Evolutionary conservation across 92 coral and sea anemone genomes (phyloP).

Genomic region (Umimayanthus kanabou): DNA sequence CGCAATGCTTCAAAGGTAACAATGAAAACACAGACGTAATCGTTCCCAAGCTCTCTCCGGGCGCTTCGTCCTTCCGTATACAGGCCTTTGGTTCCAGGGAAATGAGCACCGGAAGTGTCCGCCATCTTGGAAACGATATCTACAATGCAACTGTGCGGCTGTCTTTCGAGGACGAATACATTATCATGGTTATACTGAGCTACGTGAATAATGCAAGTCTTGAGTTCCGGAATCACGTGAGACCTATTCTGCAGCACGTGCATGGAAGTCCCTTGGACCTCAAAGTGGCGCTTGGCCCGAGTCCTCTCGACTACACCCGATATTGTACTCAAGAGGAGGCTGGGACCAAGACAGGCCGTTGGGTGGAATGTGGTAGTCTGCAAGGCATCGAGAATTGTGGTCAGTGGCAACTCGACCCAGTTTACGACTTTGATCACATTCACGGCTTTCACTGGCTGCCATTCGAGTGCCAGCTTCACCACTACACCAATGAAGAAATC

Average conservation of each 20-base stretch:
- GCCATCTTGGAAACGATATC: constrained; percentile 77
- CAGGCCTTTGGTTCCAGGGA: constrained; percentile 89
- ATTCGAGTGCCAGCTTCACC: constrained; percentile 89
- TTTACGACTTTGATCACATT: constrained; percentile 88
- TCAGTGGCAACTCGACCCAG: constrained; percentile 79
- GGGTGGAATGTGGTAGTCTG: constrained; percentile 95
- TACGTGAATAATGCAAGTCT: constrained; percentile 77
- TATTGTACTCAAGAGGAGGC: constrained; percentile 91
- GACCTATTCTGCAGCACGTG: constrained; percentile 78
- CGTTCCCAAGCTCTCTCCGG: constrained; percentile 32
- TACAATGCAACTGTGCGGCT: constrained; percentile 73
- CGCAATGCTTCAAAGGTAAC: constrained; percentile 36
- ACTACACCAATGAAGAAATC: constrained; percentile 87
- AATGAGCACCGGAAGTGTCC: constrained; percentile 74
- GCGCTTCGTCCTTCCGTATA: constrained; percentile 67
- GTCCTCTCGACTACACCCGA: constrained; percentile 73
- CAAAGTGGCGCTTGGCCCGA: constrained; percentile 65
- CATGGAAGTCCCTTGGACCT: constrained; percentile 82
- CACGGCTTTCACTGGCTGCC: constrained; percentile 97
- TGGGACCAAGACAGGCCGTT: constrained; percentile 90
- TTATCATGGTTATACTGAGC: constrained; percentile 77
- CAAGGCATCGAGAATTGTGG: constrained; percentile 88
- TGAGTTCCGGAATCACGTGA: constrained; percentile 71
- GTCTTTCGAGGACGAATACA: constrained; percentile 80
- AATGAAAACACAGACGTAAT: background rate